Evolutionary conservation across 2,113 vertebrate species (phyloP).

Genomic region (Seriola dumerili): DNA sequence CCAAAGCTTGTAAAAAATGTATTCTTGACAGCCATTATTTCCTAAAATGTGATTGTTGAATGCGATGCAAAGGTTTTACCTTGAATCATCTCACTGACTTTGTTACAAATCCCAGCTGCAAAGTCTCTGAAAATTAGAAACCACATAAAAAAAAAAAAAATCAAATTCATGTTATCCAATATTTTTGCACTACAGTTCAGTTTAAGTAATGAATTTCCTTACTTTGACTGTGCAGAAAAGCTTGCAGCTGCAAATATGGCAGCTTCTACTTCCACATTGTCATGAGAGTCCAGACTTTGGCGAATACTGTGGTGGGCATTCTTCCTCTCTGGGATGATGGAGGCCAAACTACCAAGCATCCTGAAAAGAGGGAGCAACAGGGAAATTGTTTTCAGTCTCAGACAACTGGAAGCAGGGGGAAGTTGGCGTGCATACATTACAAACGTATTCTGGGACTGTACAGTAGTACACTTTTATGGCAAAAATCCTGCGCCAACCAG

Average conservation of each 20-base stretch:
- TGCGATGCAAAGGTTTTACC: slow-evolving; percentile 82
- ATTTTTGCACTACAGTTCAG: not conserved
- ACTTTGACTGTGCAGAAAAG: slow-evolving; percentile 99
- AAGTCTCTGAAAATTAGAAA: slow-evolving; percentile 90
- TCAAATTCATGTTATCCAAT: not conserved
- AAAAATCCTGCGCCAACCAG: not conserved
- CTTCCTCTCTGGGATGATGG: slow-evolving; percentile 98
- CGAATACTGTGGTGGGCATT: slow-evolving; percentile 98
- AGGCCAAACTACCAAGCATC: slow-evolving; percentile 97
- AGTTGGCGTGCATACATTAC: not conserved
- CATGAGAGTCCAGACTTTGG: slow-evolving; percentile 98
- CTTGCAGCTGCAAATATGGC: slow-evolving; percentile 98
- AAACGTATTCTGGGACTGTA: not conserved
- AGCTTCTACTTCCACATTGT: slow-evolving; percentile 98
- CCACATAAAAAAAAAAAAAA: not conserved
- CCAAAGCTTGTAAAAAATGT: not conserved
- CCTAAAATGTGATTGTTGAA: not conserved
- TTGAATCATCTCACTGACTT: slow-evolving; percentile 99
- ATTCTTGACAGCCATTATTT: not conserved
- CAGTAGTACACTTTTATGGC: too few relatives aligned
- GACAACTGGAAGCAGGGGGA: not conserved
- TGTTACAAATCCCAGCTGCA: slow-evolving; percentile 98
- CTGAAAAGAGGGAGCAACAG: slow-evolving; percentile 71
- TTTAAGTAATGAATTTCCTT: slow-evolving; percentile 53
- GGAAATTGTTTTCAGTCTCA: not conserved